Evolutionary conservation across 2,113 vertebrate genomes (phyloP), one percentile per base, ranked within the genome.

Genomic region (Tachysurus fulvidraco): DNA sequence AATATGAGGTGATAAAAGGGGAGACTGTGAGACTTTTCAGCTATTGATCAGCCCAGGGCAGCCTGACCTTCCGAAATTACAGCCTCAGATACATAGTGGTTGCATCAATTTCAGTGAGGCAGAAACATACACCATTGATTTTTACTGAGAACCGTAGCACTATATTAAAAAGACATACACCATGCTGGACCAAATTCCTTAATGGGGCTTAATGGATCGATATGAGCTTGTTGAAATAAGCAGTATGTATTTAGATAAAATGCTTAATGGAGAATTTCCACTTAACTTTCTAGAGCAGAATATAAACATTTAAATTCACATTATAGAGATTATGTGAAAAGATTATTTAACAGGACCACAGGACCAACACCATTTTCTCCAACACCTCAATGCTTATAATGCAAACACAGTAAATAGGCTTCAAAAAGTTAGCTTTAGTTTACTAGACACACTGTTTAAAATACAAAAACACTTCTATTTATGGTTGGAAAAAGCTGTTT

Each of bases 1-100:
- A 86, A 83, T 57, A 86, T 83, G 50, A 85, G 52, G 80, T 85
- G 52, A 85, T 85, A 88, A 90, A 84, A 91, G 83, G 16, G 85
- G 17, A 80, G 78, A 41, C 55, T 25, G 5, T 81, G 28, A 79
- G 92, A 87, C 91, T 93, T 92, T 91, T 55, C 19, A 67, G 85
- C 78, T 92, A 94, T 94, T 92, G 93, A 94, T 94, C 85, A 90
- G 82, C 46, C 25, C 88, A 85, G 80, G 86, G 81, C 84, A 89
- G 90, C 87, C 88, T 93, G 90, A 93, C 91, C 88, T 91, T 92
- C 90, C 89, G 81, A 89, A 86, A 89, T 81, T 84, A 84, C 83
- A 89, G 90, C 71, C 83, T 73, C 88, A 90, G 90, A 91, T 89
- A 85, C 86, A 88, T 86, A 85, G 89, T 88, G 89, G 90, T 92